Percentiles rank a stretch among this genome's conserved stretches.
Conservation (phyloP, 2,888 invertebrate species). For the Ophioninae sp. region DNA sequence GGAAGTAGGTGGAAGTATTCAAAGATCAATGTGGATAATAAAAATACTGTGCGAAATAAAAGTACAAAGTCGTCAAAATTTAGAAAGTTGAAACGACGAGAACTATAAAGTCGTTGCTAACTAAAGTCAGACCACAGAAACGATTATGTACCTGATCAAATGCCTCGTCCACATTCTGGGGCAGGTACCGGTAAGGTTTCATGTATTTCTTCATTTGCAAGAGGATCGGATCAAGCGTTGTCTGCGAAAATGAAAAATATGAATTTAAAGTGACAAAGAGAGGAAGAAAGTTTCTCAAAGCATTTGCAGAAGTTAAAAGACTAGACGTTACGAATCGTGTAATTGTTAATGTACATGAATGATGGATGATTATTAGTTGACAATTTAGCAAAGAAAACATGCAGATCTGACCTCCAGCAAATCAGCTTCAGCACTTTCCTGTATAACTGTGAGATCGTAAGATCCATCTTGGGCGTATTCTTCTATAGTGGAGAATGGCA, state of each 20-base stretch:
- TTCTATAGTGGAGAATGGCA: constrained; percentile 72
- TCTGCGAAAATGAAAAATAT: constrained; percentile 43
- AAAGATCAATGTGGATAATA: neutral
- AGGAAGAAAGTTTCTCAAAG: neutral
- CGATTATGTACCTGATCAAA: neutral
- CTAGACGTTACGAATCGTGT: too few relatives aligned
- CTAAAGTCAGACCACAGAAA: neutral
- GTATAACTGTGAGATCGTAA: constrained; percentile 69
- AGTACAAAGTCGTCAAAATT: neutral
- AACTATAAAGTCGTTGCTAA: neutral
- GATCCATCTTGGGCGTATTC: constrained; percentile 70
- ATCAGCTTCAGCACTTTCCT: constrained; percentile 70
- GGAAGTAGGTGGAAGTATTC: too few relatives aligned
- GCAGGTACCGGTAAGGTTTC: constrained; percentile 44
- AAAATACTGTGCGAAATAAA: neutral
- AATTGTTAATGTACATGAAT: too few relatives aligned
- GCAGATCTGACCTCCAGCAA: constrained; percentile 65
- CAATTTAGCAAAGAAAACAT: neutral
- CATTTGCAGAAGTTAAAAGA: neutral
- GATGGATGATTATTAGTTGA: neutral
- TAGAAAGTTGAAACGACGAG: neutral
- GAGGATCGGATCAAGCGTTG: constrained; percentile 60
- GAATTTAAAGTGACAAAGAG: neutral
- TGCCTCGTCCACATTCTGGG: neutral
- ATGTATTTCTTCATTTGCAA: constrained; percentile 63